Evolutionary conservation across 2,888 invertebrate species (phyloP).

Genomic region (Zygothrica quintamaculata): DNA sequence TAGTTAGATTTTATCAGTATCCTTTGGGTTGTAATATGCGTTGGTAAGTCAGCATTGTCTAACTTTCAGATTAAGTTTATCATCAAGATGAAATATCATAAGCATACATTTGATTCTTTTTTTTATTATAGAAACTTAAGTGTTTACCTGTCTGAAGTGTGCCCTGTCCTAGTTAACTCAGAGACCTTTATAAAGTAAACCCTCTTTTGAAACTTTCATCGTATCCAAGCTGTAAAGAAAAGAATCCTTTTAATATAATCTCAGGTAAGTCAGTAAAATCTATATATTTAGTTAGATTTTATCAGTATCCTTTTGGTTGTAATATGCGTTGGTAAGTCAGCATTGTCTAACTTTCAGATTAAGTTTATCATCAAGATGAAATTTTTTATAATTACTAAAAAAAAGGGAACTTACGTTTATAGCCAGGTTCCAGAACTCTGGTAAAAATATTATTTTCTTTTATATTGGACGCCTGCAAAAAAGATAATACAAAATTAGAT

Average conservation of each 20-base stretch:
- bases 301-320: slow-evolving; percentile 75
- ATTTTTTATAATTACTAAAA: no score
- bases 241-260: slow-evolving; percentile 3
- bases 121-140: no score
- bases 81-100: no score
- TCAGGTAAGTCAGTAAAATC: neutral
- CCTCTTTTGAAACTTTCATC: no score
- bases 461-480: neutral
- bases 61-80: slow-evolving; percentile 57
- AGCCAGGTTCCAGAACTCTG: no score
- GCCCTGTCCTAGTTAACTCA: no score
- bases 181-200: no score
- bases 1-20: slow-evolving; percentile 52
- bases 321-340: slow-evolving; percentile 57
- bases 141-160: no score
- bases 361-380: slow-evolving; percentile 51
- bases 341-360: slow-evolving; percentile 61
- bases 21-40: slow-evolving; percentile 68
- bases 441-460: no score
- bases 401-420: no score
- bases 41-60: slow-evolving; percentile 60
- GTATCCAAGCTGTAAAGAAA: neutral
- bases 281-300: neutral
- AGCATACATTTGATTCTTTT: no score
- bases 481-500: neutral